These are phyloP conservation scores for Pedionomus torquatus DNA, from an alignment of 2,113 vertebrate species.

Conservation along the genomic window DNA sequence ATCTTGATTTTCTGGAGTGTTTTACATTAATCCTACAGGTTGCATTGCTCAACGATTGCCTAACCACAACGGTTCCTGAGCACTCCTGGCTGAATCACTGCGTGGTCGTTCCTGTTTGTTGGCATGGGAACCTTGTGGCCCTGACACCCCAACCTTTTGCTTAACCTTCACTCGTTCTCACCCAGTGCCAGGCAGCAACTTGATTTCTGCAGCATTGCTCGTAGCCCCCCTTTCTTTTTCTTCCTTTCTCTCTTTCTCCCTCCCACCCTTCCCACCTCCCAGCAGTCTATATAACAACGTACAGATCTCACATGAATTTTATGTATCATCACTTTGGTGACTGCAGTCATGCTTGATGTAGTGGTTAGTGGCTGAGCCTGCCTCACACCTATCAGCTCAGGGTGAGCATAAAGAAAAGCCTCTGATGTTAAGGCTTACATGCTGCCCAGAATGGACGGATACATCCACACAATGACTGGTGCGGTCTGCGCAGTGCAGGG, in stretches of 20 bases:
- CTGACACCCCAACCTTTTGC: neutral
- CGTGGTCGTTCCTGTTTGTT: neutral
- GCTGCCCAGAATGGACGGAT: neutral
- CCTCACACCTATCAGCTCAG: neutral
- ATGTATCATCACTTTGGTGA: no score
- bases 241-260: neutral
- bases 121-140: neutral
- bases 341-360: neutral
- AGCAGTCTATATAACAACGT: neutral
- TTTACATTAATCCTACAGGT: neutral
- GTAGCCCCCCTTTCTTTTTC: neutral
- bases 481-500: no score
- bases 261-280: neutral
- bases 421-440: neutral
- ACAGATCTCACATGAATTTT: neutral
- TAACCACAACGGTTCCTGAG: neutral
- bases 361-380: neutral
- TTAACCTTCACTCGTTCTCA: neutral
- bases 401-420: neutral
- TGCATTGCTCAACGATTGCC: neutral
- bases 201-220: neutral
- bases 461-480: accelerated
- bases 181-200: neutral
- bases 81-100: neutral
- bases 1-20: neutral